Evolutionary conservation across 2,797 vertebrate species (phyloP).

Genomic region (Podarcis siculus): DNA sequence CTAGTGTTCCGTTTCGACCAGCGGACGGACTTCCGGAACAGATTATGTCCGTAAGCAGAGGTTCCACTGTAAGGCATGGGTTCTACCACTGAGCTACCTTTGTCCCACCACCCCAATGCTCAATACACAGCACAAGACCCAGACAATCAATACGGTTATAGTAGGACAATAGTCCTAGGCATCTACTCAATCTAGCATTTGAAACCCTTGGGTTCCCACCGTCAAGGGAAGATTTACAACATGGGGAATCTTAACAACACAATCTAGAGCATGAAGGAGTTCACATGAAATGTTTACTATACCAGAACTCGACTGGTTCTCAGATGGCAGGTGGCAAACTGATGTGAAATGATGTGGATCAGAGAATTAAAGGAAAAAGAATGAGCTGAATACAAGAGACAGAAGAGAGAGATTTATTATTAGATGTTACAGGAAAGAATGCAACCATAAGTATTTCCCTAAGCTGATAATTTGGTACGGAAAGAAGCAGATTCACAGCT

Average conservation of each 20-base stretch:
- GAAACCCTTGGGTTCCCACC: constrained; percentile 47
- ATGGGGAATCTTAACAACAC: constrained; percentile 51
- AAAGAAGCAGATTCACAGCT: constrained; percentile 48
- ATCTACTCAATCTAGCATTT: constrained; percentile 45
- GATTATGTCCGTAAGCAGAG: too few species aligned
- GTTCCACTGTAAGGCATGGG: background rate
- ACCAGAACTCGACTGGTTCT: constrained; percentile 78
- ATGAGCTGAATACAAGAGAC: constrained; percentile 78
- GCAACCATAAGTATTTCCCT: constrained; percentile 52
- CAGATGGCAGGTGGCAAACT: constrained; percentile 77
- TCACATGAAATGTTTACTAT: constrained; percentile 77
- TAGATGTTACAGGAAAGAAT: constrained; percentile 68
- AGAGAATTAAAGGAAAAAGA: constrained; percentile 75
- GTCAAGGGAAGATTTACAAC: constrained; percentile 48
- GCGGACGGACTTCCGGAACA: too few species aligned
- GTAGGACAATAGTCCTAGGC: constrained; percentile 43
- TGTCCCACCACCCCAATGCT: background rate
- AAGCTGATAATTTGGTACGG: constrained; percentile 62
- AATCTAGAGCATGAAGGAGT: constrained; percentile 66
- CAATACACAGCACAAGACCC: background rate
- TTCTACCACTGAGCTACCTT: background rate
- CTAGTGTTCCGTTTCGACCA: too few species aligned
- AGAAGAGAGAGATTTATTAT: constrained; percentile 77
- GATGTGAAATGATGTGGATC: constrained; percentile 80
- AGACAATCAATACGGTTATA: constrained; percentile 16